Evolutionary conservation across 2,888 invertebrate genomes (phyloP), one percentile per base, ranked within the genome.

Genomic region (Cenopis cana): DNA sequence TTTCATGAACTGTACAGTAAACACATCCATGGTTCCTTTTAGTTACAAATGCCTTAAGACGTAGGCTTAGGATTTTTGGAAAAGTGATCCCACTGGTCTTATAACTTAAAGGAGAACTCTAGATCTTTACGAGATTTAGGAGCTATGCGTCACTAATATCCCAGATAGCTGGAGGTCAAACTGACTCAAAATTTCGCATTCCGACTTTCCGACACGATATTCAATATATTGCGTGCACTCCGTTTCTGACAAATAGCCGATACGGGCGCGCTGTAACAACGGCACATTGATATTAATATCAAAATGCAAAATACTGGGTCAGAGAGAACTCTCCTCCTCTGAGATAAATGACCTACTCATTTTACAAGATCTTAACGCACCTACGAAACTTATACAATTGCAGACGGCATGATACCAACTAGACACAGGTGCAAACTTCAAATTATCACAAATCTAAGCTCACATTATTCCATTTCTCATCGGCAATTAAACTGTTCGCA

Each of bases 391-490:
- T 41, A n/a, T n/a, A 41, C 14, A 14, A n/a, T n/a, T 46, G 12
- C 4, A 46, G 46, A 41, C 14, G n/a, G n/a, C 14, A 8, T 46
- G 46, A 46, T 14, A n/a, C 46, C 4, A 24, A 24, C 24, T 24
- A 24, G n/a, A 12, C n/a, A 12, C 62, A 54, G 52, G 52, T 64
- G 64, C n/a, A 38, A 64, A 64, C 52, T 64, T 52, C 64, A 38
- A 64, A 64, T 64, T 64, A 64, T 64, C 64, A 64, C 54, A 64
- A 64, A 64, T 64, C 64, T 64, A 54, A 38, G 24, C 50, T 52
- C n/a, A n/a, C 64, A 64, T 64, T 52, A 64, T 64, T 64, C 64
- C 52, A 54, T n/a, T 64, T 64, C 64, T 64, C 64, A 64, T 64
- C 64, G 54, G 64, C 64, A 64, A 64, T 64, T 54, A 64, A 64